These are phyloP conservation scores for Drosophila nr. perissopoda DNA, from an alignment of 2,888 invertebrate species.

Conservation along the genomic window DNA sequence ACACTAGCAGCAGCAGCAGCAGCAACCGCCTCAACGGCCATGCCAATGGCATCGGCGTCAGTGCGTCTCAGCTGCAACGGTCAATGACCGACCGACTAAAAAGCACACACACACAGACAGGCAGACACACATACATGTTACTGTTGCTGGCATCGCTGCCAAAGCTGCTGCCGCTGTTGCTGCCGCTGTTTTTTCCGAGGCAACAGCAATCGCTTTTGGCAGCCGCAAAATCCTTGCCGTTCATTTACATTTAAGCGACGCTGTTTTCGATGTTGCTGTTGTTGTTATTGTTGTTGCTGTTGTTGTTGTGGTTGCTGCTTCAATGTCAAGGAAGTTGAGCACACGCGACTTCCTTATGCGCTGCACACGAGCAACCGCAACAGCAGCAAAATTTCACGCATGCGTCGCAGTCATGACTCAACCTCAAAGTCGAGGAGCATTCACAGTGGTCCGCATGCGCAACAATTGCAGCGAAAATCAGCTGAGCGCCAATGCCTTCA, in stretches of 20 bases:
- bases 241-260: conserved; percentile 37
- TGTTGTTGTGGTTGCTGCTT: conserved; percentile 42
- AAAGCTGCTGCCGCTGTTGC: conserved; percentile 44
- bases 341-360: conserved; percentile 71
- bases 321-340: conserved; percentile 77
- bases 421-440: conserved; percentile 32
- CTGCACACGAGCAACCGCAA: conserved; percentile 48
- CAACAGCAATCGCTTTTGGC: conserved; percentile 55
- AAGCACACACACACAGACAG: conserved; percentile 46
- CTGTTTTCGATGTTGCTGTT: conserved; percentile 2
- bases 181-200: conserved; percentile 61
- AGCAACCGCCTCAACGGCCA: conserved; percentile 51
- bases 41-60: conserved; percentile 77
- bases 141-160: conserved; percentile 43
- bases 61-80: conserved; percentile 80
- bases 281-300: conserved; percentile 21
- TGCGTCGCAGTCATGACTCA: conserved; percentile 42
- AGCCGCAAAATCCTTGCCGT: conserved; percentile 69
- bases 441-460: conserved; percentile 24
- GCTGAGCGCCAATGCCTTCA: background rate
- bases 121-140: conserved; percentile 21
- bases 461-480: conserved; percentile 22
- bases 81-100: conserved; percentile 84
- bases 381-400: conserved; percentile 30
- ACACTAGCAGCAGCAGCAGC: conserved; percentile 13